Evolutionary conservation across 1,140 invertebrate species (phyloP).

Genomic region (Hermatobates lingyangjiaoensis): DNA sequence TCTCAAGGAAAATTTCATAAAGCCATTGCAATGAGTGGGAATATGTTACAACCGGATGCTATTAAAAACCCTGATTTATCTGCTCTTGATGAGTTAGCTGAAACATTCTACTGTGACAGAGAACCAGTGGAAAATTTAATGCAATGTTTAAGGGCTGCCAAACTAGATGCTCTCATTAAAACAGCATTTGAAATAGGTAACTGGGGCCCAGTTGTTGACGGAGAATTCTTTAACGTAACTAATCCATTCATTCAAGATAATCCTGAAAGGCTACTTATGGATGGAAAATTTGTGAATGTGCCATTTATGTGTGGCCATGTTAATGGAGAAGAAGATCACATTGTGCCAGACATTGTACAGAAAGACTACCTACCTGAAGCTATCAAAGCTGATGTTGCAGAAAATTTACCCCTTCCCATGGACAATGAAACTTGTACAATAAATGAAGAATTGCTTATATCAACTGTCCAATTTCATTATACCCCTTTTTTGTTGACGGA

Average conservation of each 20-base stretch:
- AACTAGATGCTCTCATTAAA: conserved; percentile 33
- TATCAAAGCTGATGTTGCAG: conserved; percentile 31
- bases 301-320: conserved; percentile 53
- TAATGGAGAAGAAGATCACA: conserved; percentile 50
- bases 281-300: conserved; percentile 31
- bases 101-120: conserved; percentile 40
- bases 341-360: conserved; percentile 28
- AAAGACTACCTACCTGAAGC: conserved; percentile 32
- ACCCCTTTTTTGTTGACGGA: conserved; percentile 34
- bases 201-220: conserved; percentile 57
- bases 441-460: conserved; percentile 45
- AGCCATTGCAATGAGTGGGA: conserved; percentile 53
- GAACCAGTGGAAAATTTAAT: conserved; percentile 34
- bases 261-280: conserved; percentile 37
- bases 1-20: conserved; percentile 39
- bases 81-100: conserved; percentile 33
- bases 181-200: conserved; percentile 35
- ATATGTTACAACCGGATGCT: conserved; percentile 36
- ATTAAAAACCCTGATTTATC: conserved; percentile 31
- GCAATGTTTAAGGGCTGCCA: conserved; percentile 41
- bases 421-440: conserved; percentile 41
- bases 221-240: conserved; percentile 38
- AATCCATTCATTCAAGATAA: conserved; percentile 42
- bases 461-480: conserved; percentile 55
- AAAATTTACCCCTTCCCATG: conserved; percentile 25